Conservation (phyloP, 2,888 invertebrate genomes). For the Limnephilus rhombicus region DNA sequence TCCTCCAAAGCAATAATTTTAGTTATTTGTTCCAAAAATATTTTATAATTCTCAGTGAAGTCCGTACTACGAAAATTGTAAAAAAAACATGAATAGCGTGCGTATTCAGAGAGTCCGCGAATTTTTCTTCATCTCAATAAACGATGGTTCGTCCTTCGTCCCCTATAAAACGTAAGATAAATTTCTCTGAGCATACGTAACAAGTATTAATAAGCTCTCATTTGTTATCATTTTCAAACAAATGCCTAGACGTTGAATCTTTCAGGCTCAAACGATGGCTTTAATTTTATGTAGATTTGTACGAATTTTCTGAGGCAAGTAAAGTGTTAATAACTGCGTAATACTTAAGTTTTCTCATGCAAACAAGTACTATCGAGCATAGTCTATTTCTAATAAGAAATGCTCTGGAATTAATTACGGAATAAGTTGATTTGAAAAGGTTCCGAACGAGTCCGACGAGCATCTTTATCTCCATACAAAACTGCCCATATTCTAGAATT, state of each 20-base stretch:
- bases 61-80: too few relatives aligned
- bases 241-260: constrained; percentile 5
- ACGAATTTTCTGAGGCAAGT: too few relatives aligned
- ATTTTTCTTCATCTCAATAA: constrained; percentile 14
- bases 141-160: not conserved
- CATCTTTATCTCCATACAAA: not conserved
- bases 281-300: not conserved
- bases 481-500: not conserved
- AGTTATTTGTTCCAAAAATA: too few relatives aligned
- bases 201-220: constrained; percentile 54
- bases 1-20: too few relatives aligned
- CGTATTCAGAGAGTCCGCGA: not conserved
- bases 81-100: not conserved
- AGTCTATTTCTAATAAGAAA: not conserved
- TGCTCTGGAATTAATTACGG: not conserved
- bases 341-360: not conserved
- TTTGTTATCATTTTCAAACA: constrained; percentile 52
- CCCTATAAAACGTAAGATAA: constrained; percentile 21
- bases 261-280: not conserved
- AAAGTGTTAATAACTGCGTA: not conserved
- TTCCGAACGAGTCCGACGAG: not conserved
- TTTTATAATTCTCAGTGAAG: too few relatives aligned
- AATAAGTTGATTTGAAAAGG: not conserved
- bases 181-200: constrained; percentile 44
- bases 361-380: too few relatives aligned